phyloP scores from a whole-genome alignment of 2,797 vertebrate species.

The Acanthurus leucopareius region DNA sequence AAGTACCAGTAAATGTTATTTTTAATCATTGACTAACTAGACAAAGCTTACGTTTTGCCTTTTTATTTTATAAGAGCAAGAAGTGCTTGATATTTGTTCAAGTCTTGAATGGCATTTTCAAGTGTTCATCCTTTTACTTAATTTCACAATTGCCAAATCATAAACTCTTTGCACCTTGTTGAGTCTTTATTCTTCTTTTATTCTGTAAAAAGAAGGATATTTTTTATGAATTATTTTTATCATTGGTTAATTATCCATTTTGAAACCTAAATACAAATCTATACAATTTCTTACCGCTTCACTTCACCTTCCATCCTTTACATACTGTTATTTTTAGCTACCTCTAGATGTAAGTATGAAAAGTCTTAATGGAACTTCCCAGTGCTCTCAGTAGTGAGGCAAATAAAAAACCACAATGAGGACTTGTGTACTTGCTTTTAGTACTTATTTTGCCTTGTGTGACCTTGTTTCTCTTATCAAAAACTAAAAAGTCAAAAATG shows the following conservation, averaged over 20 bases:
- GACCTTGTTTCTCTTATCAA: constrained; percentile 3
- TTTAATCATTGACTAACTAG: neutral
- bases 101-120: neutral
- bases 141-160: neutral
- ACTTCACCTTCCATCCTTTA: neutral
- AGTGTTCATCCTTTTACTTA: neutral
- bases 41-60: neutral
- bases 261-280: neutral
- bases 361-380: constrained; percentile 6
- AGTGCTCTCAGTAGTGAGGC: neutral
- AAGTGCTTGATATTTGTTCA: neutral
- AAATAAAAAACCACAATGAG: constrained; percentile 8
- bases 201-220: neutral
- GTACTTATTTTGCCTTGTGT: neutral
- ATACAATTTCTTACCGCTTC: neutral
- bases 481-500: constrained; percentile 20
- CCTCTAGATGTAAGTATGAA: constrained; percentile 2
- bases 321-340: constrained; percentile 12
- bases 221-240: neutral
- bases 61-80: neutral
- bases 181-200: neutral
- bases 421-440: neutral
- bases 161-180: neutral
- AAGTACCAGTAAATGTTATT: neutral
- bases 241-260: constrained; percentile 1